Base-by-base conservation (phyloP, 2,113 vertebrate species). In the Rhinopomastus cyanomelas region DNA sequence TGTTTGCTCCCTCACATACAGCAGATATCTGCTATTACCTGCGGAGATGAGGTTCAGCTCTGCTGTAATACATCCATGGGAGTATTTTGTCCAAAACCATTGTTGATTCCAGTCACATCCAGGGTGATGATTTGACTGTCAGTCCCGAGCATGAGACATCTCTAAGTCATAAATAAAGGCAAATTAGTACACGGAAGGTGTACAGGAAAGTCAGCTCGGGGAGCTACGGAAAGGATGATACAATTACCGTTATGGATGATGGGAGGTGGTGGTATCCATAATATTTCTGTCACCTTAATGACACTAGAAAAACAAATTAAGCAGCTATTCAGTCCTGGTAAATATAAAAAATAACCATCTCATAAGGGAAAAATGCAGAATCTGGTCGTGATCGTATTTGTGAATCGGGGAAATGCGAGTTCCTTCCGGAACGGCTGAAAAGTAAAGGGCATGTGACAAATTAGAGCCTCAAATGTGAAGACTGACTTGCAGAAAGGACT, bases 251-350 rank as follows among this genome's bases (percentile, higher is more conserved):
- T 91, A 77, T 16, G 20, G 56, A 89, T 81, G 60, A 81, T 61
- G 66, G 46, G 67, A 90, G 30, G 46, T 73, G 64, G 39, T 59
- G 85, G 51, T 84, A 74, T 80, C 57, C 4, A 9, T 92, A 87
- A 87, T 71, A 87, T 78, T 74, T 77, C 81, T 91, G 74, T 88
- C 56, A 74, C 32, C 29, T 78, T 90, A 88, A 90, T 68, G 72
- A 88, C 49, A 62, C 62, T 67, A 39, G 46, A 42, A 90, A 82
- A 85, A 48, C 80, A 65, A 74, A 91, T 84, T 81, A 84, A 66
- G 42, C 66, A 78, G 51, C 14, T 79, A 65, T 48, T 88, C 42
- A 49, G 26, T 48, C 60, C 32, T 30, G 8, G 46, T 83, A 80
- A 91, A 49, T 62, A 51, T 20, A 75, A 69, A 77, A 87, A 2